Conservation (phyloP, 2,113 vertebrate species). For the Corynorhinus townsendii region DNA sequence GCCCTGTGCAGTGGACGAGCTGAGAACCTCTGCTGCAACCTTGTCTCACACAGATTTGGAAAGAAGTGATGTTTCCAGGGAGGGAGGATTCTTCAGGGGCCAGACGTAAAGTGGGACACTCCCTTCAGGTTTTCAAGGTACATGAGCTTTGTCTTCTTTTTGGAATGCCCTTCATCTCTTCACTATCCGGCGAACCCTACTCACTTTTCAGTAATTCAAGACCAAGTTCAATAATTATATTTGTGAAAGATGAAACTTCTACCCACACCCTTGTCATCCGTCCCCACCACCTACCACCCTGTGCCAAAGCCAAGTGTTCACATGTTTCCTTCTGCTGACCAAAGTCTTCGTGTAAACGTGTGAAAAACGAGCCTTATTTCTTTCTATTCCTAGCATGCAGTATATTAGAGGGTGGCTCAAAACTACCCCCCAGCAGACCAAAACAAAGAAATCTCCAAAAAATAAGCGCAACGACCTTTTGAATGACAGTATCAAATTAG, state of each 20-base stretch:
- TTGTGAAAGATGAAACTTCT: not conserved
- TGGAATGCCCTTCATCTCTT: not conserved
- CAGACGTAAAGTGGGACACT: not conserved
- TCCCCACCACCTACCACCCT: no score
- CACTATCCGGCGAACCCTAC: no score
- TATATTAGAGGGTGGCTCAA: not conserved
- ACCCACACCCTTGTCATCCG: not conserved
- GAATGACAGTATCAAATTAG: not conserved
- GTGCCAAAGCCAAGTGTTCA: not conserved
- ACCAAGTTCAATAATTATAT: slow-evolving; percentile 2
- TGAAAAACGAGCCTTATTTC: not conserved
- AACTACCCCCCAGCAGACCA: not conserved
- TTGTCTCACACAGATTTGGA: not conserved
- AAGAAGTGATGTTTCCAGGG: not conserved
- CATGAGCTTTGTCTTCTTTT: not conserved
- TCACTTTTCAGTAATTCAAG: not conserved
- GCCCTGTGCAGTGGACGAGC: not conserved
- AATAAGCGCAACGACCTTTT: not conserved
- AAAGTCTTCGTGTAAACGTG: not conserved
- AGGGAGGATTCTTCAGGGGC: not conserved
- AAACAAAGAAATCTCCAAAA: not conserved
- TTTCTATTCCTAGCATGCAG: not conserved
- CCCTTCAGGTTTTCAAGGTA: not conserved
- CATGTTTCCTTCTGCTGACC: not conserved
- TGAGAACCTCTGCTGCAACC: not conserved